These are phyloP conservation scores for Amphiprion ocellaris DNA, from an alignment of 2,113 vertebrate genomes.

Conservation along the genomic window DNA sequence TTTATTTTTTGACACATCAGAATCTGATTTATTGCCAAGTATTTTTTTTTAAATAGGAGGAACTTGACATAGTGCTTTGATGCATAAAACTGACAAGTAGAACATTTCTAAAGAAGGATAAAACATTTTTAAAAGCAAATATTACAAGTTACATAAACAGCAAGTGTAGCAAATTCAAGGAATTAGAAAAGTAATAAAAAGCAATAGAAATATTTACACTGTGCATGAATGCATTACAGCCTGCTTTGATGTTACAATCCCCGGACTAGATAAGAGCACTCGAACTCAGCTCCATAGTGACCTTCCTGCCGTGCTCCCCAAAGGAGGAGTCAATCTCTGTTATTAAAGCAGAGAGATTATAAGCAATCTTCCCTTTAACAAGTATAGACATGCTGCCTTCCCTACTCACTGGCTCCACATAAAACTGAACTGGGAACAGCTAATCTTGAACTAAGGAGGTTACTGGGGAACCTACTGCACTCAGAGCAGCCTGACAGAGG, in stretches of 20 bases:
- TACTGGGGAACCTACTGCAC: constrained; percentile 59
- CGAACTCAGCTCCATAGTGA: constrained; percentile 43
- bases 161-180: too few species aligned
- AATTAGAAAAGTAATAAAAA: too few species aligned
- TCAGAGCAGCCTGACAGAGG: constrained; percentile 66
- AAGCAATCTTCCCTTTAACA: constrained; percentile 38
- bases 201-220: too few species aligned
- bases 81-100: too few species aligned
- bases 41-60: too few species aligned
- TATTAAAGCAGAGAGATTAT: constrained; percentile 60
- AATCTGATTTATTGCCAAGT: too few species aligned
- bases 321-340: constrained; percentile 53
- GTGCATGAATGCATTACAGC: constrained; percentile 8
- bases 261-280: constrained; percentile 45
- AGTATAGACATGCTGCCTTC: constrained; percentile 16
- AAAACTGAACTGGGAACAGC: constrained; percentile 55
- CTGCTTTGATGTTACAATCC: constrained; percentile 63
- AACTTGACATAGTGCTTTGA: too few species aligned
- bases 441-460: constrained; percentile 65
- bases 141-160: too few species aligned
- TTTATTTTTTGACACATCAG: constrained; percentile 9
- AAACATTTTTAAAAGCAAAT: too few species aligned
- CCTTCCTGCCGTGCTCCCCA: constrained; percentile 48
- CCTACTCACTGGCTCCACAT: constrained; percentile 16
- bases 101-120: too few species aligned